These are phyloP conservation scores for Hypocryptadius cinnamomeus DNA, from an alignment of 2,113 vertebrate genomes.

Conservation along the genomic window DNA sequence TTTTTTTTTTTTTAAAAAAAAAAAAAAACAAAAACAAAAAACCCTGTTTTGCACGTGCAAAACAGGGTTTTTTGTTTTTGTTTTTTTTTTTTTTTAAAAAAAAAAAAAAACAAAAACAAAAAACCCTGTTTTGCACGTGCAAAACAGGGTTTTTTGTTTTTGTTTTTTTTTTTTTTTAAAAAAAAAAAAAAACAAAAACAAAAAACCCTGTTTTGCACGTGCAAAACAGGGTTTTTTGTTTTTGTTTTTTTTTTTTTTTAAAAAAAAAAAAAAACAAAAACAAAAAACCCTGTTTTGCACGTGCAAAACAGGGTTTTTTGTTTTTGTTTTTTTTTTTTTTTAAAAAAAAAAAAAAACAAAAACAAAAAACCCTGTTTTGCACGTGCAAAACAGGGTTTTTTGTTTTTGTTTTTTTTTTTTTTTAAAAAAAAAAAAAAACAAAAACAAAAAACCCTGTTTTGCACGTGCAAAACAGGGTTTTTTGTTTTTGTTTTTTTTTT, in stretches of 20 bases:
- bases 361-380: constrained; percentile 75
- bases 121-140: constrained; percentile 79
- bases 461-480: constrained; percentile 78
- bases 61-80: too few relatives aligned
- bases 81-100: too few relatives aligned
- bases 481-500: too few relatives aligned
- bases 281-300: constrained; percentile 77
- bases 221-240: too few relatives aligned
- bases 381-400: constrained; percentile 75
- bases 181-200: background rate
- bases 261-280: background rate
- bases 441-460: constrained; percentile 71
- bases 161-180: too few relatives aligned
- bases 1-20: too few relatives aligned
- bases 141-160: too few relatives aligned
- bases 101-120: background rate
- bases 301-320: too few relatives aligned
- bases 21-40: background rate
- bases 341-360: background rate
- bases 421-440: background rate
- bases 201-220: constrained; percentile 77
- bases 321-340: too few relatives aligned
- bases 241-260: too few relatives aligned
- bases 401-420: too few relatives aligned
- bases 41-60: constrained; percentile 79